A percentile compares a stretch with the other conserved stretches of the same genome.
Evolutionary conservation across 2,113 vertebrate species (phyloP).

Genomic region (Camelus dromedarius): DNA sequence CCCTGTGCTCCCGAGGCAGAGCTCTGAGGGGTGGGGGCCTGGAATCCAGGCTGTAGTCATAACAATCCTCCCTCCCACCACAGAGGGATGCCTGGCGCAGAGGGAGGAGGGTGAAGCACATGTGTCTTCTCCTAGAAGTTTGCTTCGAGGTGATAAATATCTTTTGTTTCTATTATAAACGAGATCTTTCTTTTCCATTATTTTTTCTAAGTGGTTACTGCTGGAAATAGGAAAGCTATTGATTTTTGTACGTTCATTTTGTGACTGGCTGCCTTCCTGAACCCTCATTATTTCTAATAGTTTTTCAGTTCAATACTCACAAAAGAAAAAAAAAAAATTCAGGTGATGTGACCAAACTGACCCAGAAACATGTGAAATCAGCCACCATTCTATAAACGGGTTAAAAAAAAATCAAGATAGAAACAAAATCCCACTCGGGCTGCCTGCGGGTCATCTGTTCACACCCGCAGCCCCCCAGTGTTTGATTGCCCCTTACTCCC

Average conservation of each 20-base stretch:
- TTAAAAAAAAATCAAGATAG: neutral
- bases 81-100: neutral
- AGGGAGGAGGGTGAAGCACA: neutral
- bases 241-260: constrained; percentile 77
- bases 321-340: neutral
- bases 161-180: constrained; percentile 46
- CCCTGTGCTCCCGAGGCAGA: neutral
- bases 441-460: fast-evolving
- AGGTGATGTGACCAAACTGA: constrained; percentile 34
- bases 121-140: neutral
- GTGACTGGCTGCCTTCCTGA: constrained; percentile 72
- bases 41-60: neutral
- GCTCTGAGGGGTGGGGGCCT: neutral
- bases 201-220: constrained; percentile 71
- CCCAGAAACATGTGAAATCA: neutral
- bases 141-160: constrained; percentile 49
- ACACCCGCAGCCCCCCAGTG: neutral
- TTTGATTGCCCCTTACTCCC: neutral
- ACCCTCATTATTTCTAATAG: constrained; percentile 81
- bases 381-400: neutral
- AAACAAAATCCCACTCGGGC: neutral
- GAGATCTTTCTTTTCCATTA: constrained; percentile 75
- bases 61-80: no score
- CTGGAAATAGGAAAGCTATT: constrained; percentile 77
- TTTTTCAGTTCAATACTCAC: constrained; percentile 67